Percentiles rank a stretch among this genome's conserved stretches.
Conservation (phyloP, 2,113 vertebrate species). For the Narcine bancroftii region DNA sequence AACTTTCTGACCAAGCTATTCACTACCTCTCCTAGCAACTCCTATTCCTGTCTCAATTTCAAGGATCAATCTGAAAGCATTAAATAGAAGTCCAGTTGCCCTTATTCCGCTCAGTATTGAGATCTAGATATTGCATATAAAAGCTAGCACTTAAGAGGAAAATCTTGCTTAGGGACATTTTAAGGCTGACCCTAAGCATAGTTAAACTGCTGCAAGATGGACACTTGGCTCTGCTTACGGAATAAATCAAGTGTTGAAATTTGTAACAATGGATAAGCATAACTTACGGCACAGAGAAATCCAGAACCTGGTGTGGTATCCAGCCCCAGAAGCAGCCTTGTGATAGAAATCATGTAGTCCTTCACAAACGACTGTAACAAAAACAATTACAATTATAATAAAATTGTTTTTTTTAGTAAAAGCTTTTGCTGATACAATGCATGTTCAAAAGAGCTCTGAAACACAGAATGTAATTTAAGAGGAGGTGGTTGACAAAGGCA, state of each 20-base stretch:
- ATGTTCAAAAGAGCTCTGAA: not conserved
- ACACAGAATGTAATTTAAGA: too few relatives aligned
- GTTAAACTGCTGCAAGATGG: not conserved
- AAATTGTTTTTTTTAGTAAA: slow-evolving; percentile 45
- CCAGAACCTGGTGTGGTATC: slow-evolving; percentile 72
- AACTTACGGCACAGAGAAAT: slow-evolving; percentile 74
- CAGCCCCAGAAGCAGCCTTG: slow-evolving; percentile 68
- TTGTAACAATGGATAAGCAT: slow-evolving; percentile 6
- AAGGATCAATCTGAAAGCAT: not conserved
- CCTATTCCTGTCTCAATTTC: not conserved
- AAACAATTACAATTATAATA: not conserved
- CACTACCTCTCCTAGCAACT: not conserved
- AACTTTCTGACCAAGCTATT: not conserved
- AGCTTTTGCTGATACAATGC: not conserved
- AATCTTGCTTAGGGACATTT: not conserved
- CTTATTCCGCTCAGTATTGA: not conserved
- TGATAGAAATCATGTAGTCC: slow-evolving; percentile 75
- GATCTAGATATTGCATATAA: not conserved
- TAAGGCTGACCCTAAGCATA: not conserved
- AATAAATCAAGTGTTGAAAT: not conserved
- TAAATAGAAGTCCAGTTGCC: not conserved
- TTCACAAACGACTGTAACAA: slow-evolving; percentile 69
- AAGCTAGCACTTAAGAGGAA: not conserved
- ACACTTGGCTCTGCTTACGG: not conserved
- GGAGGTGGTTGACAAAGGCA: too few relatives aligned